Evolutionary conservation across 2,797 vertebrate genomes (phyloP).

Genomic region (Scolopax bukidnonensis): DNA sequence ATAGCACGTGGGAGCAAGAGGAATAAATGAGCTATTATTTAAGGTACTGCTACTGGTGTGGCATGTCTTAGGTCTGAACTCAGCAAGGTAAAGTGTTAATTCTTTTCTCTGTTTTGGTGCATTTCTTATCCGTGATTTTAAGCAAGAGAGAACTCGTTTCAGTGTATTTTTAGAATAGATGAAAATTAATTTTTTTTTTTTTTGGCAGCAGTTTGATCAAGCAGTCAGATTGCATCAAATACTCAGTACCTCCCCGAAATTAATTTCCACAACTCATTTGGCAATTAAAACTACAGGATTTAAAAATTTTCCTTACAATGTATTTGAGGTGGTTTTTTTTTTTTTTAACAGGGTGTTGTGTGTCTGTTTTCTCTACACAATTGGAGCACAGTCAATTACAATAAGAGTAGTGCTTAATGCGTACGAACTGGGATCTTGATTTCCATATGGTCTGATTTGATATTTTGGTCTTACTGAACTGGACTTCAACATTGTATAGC

Average conservation of each 20-base stretch:
- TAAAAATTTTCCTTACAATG: not conserved
- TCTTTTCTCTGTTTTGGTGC: not conserved
- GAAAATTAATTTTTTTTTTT: not conserved
- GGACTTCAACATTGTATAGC: not conserved
- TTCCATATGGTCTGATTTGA: not conserved
- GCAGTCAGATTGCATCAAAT: not conserved
- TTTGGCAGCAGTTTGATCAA: not conserved
- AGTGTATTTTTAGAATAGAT: not conserved
- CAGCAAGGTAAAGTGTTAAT: not conserved
- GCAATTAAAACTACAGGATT: not conserved
- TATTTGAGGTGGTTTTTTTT: not conserved
- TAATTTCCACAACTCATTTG: not conserved
- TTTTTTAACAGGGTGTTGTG: not conserved
- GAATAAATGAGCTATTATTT: slow-evolving; percentile 27
- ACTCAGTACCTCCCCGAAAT: not conserved
- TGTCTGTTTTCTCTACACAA: not conserved
- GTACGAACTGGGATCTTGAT: not conserved
- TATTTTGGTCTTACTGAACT: not conserved
- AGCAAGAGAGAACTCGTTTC: not conserved
- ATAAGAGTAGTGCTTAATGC: not conserved
- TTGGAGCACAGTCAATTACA: not conserved
- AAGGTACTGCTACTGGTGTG: not conserved
- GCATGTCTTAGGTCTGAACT: not conserved
- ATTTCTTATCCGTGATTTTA: not conserved
- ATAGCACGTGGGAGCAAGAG: not conserved